A percentile compares a stretch with the other conserved stretches of the same genome.
Conservation (phyloP, 1,140 invertebrate species). For the Goniozus legneri region DNA sequence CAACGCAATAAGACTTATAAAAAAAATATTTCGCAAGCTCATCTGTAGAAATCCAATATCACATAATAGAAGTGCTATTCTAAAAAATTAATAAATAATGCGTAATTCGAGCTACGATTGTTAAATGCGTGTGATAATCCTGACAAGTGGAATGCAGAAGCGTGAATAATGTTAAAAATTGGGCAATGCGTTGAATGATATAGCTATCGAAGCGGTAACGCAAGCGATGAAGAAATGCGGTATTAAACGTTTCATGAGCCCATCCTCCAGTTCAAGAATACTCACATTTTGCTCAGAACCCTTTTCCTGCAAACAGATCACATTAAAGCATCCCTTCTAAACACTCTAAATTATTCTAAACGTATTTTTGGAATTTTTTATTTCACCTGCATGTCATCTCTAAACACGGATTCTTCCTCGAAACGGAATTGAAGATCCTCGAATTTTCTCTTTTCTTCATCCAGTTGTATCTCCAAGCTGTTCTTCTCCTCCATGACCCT, state of each 20-base stretch:
- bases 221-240: slow-evolving; percentile 44
- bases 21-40: no score
- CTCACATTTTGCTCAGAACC: slow-evolving; percentile 51
- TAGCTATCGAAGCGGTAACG: slow-evolving; percentile 34
- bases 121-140: no score
- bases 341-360: background rate
- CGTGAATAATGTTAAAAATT: slow-evolving; percentile 21
- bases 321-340: slow-evolving; percentile 6
- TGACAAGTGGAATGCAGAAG: no score
- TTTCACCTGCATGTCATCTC: slow-evolving; percentile 76
- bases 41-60: no score
- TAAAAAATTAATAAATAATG: no score
- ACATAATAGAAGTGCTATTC: no score
- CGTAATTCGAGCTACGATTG: no score
- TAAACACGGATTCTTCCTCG: slow-evolving; percentile 82
- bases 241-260: slow-evolving; percentile 31
- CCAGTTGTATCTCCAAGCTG: slow-evolving; percentile 66
- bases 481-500: slow-evolving; percentile 66
- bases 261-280: slow-evolving; percentile 33
- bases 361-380: slow-evolving; percentile 1
- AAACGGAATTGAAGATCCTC: slow-evolving; percentile 90
- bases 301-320: slow-evolving; percentile 50
- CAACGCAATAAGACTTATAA: no score
- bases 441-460: slow-evolving; percentile 82
- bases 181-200: slow-evolving; percentile 31